Evolutionary conservation across 2,888 invertebrate genomes (phyloP).

Genomic region (Pristionchus entomophagus): DNA sequence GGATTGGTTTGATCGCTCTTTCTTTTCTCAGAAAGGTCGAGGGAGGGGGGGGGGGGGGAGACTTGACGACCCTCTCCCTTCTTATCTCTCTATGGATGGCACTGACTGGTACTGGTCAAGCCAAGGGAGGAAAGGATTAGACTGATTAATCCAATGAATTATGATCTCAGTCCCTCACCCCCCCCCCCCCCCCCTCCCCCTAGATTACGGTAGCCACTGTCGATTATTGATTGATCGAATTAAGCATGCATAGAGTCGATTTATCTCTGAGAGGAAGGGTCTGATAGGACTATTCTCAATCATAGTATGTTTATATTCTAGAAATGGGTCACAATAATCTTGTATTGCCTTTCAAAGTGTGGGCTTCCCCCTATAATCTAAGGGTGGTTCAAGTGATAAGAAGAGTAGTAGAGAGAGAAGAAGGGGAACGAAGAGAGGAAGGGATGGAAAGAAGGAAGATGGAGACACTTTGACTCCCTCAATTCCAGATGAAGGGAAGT

Average conservation of each 20-base stretch:
- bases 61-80: constrained; percentile 12
- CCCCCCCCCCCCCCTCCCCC: not conserved
- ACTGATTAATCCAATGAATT: constrained; percentile 31
- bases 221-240: not conserved
- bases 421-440: not conserved
- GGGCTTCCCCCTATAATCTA: not conserved
- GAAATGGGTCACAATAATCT: not conserved
- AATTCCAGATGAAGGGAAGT: not conserved
- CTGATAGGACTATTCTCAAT: not conserved
- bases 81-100: constrained; percentile 27
- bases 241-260: not conserved
- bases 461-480: not conserved
- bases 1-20: not conserved
- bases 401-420: not conserved
- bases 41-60: too few relatives aligned
- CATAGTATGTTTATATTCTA: not conserved
- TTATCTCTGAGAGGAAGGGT: not conserved
- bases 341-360: not conserved
- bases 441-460: not conserved
- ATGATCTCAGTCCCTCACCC: not conserved
- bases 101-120: constrained; percentile 30
- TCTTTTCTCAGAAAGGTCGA: constrained; percentile 21
- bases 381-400: not conserved
- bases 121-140: not conserved
- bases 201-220: not conserved